phyloP scores from a whole-genome alignment of 1,140 invertebrate genomes.

The Hypothenemus hampei region DNA sequence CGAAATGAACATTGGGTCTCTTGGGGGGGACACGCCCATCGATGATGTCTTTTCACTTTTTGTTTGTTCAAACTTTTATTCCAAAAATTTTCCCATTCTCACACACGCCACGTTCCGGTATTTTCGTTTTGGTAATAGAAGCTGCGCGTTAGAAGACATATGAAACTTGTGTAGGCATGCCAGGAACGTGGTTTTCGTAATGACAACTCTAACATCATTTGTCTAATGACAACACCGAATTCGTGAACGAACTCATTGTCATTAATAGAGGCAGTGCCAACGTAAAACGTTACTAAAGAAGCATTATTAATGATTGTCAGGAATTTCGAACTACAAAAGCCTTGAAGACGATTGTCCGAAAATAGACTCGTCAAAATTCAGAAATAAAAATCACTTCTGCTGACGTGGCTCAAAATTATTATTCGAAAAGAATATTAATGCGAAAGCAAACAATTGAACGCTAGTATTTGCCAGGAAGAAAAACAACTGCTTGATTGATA shows the following conservation, averaged over 20 bases:
- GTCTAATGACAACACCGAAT: conserved; percentile 17
- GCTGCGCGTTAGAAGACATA: not conserved
- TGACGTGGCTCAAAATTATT: not conserved
- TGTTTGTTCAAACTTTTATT: not conserved
- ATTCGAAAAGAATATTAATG: not conserved
- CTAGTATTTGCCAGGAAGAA: conserved; percentile 2
- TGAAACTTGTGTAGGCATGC: not conserved
- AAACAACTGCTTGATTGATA: conserved; percentile 12
- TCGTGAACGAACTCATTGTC: conserved; percentile 12
- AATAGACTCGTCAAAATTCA: conserved; percentile 10
- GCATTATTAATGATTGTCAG: conserved; percentile 3
- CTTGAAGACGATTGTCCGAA: not conserved
- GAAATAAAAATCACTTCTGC: not conserved
- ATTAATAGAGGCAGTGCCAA: conserved; percentile 15
- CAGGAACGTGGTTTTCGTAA: not conserved
- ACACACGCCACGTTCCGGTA: not conserved
- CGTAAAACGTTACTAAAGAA: conserved; percentile 3
- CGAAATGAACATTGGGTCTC: conserved; percentile 21
- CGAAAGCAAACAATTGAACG: not conserved
- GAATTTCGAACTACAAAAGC: not conserved
- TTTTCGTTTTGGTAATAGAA: not conserved
- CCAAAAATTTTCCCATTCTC: not conserved
- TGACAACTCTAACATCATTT: conserved; percentile 5
- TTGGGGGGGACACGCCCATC: conserved; percentile 15
- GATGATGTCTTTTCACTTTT: conserved; percentile 16